phyloP scores from a whole-genome alignment of 1,140 invertebrate genomes.

The Bombus haemorrhoidalis region DNA sequence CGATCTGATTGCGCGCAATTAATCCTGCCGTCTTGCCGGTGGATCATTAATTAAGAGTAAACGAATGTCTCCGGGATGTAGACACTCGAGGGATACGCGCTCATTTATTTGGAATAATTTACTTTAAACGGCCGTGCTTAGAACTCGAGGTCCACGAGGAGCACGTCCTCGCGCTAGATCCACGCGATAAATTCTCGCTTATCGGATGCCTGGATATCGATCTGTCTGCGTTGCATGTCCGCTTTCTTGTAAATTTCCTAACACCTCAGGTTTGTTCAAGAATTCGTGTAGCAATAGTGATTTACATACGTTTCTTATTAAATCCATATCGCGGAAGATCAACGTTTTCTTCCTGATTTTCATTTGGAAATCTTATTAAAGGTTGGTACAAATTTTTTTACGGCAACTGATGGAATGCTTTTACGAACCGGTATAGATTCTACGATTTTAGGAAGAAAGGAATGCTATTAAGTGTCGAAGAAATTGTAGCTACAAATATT shows the following conservation, averaged over 20 bases:
- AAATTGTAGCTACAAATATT: neutral
- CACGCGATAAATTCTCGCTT: conserved; percentile 27
- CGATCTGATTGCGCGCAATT: conserved; percentile 70
- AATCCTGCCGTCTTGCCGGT: conserved; percentile 64
- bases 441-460: neutral
- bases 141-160: neutral
- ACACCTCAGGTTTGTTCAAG: neutral
- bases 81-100: conserved; percentile 58
- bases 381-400: too few species aligned
- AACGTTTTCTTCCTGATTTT: neutral
- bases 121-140: conserved; percentile 55
- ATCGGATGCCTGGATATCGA: conserved; percentile 7
- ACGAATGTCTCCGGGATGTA: conserved; percentile 67
- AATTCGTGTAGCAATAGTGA: neutral
- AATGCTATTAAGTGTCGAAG: neutral
- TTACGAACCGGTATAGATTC: too few species aligned
- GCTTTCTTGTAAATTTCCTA: neutral
- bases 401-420: too few species aligned
- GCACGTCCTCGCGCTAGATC: conserved; percentile 13
- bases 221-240: neutral
- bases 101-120: conserved; percentile 72
- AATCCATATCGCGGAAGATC: neutral
- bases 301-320: neutral
- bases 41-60: conserved; percentile 71
- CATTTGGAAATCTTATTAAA: neutral